Conservation (phyloP, 2,797 vertebrate species). For the Microctenopoma steveboyesi region DNA sequence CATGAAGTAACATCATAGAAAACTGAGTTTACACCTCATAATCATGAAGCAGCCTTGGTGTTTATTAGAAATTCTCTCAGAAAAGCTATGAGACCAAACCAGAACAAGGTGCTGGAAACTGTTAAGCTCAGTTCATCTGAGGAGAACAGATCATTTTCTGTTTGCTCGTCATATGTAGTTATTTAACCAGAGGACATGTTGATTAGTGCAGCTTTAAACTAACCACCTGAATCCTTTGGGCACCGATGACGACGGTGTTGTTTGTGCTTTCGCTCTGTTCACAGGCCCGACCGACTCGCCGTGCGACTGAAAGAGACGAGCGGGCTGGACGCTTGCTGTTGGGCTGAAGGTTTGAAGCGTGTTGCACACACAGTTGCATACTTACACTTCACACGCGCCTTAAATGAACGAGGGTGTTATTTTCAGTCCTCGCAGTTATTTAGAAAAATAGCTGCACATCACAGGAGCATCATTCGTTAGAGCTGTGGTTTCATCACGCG, state of each 20-base stretch:
- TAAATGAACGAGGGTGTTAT: conserved; percentile 58
- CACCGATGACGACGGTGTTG: background rate
- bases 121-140: no score
- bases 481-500: conserved; percentile 26
- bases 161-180: no score
- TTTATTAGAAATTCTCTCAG: no score
- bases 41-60: no score
- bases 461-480: conserved; percentile 93
- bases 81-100: no score
- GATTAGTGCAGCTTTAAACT: background rate
- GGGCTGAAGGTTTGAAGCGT: conserved; percentile 48
- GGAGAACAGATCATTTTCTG: no score
- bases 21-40: no score
- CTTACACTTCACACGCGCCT: background rate
- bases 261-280: background rate
- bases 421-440: conserved; percentile 89
- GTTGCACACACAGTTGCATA: conserved; percentile 48
- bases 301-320: conserved; percentile 27
- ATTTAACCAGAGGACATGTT: no score
- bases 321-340: conserved; percentile 35
- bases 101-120: no score
- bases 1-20: no score
- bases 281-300: conserved; percentile 12
- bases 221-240: background rate
- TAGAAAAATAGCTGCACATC: conserved; percentile 92